phyloP scores from a whole-genome alignment of 1,140 invertebrate species.

The Cheumatopsyche charites region DNA sequence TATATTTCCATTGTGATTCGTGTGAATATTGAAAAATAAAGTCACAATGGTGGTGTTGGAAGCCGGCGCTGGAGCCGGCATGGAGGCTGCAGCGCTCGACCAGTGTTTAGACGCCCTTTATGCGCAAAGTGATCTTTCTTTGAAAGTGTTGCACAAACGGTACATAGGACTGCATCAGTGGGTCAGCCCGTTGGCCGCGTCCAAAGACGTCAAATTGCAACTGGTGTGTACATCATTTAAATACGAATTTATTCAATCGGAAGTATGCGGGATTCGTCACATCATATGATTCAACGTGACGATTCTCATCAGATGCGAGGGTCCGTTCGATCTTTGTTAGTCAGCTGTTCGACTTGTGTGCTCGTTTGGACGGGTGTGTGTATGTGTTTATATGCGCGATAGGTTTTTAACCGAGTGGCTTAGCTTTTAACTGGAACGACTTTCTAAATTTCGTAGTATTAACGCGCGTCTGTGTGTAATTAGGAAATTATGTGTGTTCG shows the following conservation, averaged over 20 bases:
- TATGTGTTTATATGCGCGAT: neutral
- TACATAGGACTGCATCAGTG: slow-evolving; percentile 88
- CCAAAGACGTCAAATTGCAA: slow-evolving; percentile 77
- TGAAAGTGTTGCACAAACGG: slow-evolving; percentile 86
- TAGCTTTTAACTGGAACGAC: too few species aligned
- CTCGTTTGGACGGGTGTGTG: neutral
- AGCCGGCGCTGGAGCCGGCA: slow-evolving; percentile 59
- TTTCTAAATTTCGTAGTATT: too few species aligned
- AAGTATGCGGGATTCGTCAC: neutral
- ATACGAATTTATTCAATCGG: neutral
- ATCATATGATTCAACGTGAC: neutral
- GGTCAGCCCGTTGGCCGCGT: slow-evolving; percentile 74
- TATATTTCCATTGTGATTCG: neutral
- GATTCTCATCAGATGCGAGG: neutral
- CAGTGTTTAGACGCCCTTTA: slow-evolving; percentile 72
- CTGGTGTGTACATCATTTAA: slow-evolving; percentile 55
- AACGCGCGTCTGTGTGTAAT: too few species aligned
- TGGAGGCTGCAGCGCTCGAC: slow-evolving; percentile 54
- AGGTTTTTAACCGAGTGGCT: too few species aligned
- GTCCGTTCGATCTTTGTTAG: neutral
- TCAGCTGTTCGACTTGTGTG: neutral
- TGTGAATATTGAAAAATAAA: neutral
- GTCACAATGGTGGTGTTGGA: slow-evolving; percentile 75
- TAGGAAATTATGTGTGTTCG: too few species aligned
- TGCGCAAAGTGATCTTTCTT: slow-evolving; percentile 76